Conservation (phyloP, 1,140 invertebrate genomes). For the Anastrepha ludens region DNA sequence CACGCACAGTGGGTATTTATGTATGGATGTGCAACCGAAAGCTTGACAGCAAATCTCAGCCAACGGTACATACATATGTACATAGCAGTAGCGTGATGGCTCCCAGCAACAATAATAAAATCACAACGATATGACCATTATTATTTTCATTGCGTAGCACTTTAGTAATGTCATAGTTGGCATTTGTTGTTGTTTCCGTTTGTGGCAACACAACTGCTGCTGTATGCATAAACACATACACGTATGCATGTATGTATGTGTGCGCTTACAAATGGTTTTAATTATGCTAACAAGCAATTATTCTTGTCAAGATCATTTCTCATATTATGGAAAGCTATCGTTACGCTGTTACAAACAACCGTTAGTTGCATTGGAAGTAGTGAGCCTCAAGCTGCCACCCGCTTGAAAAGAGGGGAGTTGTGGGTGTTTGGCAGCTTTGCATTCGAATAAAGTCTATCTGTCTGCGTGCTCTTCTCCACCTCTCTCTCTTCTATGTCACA, state of each 20-base stretch:
- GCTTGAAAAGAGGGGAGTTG: neutral
- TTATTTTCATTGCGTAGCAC: slow-evolving; percentile 14
- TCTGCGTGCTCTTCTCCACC: neutral
- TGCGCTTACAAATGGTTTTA: slow-evolving; percentile 46
- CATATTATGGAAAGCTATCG: neutral
- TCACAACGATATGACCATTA: neutral
- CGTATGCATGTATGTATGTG: slow-evolving; percentile 17
- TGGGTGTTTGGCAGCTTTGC: neutral
- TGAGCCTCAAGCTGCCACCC: neutral
- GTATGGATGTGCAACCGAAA: neutral
- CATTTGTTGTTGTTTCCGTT: neutral
- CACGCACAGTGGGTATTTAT: neutral
- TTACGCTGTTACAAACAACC: neutral
- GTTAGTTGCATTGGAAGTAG: slow-evolving; percentile 17
- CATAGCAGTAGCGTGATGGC: too few species aligned
- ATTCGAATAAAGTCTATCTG: too few species aligned
- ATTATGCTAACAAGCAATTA: slow-evolving; percentile 54
- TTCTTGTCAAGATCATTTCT: slow-evolving; percentile 53
- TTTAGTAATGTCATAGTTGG: neutral
- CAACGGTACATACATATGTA: neutral
- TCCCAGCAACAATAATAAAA: slow-evolving; percentile 7
- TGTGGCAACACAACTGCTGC: neutral
- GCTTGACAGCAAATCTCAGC: neutral
- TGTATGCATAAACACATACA: too few species aligned
- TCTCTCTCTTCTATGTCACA: neutral